Percentiles rank a stretch among this genome's conserved stretches.
These are phyloP conservation scores for Bos taurus DNA, from an alignment of 2,113 vertebrate genomes.

Conservation along the genomic window DNA sequence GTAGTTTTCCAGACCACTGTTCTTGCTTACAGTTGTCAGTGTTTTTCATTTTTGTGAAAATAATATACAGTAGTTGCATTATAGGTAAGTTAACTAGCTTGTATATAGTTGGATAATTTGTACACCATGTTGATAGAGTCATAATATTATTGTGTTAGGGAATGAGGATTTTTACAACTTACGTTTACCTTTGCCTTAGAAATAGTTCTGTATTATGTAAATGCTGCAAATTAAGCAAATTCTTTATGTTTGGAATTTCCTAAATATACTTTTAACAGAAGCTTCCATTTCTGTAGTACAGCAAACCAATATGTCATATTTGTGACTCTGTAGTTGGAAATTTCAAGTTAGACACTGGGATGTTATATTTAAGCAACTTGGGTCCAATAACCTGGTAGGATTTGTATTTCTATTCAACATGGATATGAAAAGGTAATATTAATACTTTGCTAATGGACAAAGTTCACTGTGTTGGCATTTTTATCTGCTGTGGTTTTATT, in stretches of 20 bases:
- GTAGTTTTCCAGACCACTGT: background rate
- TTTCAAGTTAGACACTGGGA: background rate
- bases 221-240: background rate
- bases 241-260: background rate
- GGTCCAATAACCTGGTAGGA: background rate
- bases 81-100: background rate
- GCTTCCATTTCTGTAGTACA: background rate
- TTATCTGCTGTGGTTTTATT: background rate
- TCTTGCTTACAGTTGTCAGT: background rate
- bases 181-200: background rate
- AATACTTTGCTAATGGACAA: background rate
- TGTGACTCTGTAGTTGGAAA: background rate
- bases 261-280: background rate
- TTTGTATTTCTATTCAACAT: background rate
- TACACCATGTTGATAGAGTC: background rate
- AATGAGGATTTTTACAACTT: background rate
- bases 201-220: background rate
- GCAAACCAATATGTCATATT: background rate
- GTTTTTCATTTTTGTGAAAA: background rate
- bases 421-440: background rate
- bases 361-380: background rate
- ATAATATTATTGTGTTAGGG: background rate
- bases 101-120: background rate
- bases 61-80: background rate
- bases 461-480: background rate